Base-by-base conservation (phyloP, 2,888 invertebrate species). In the Gymnosoma rotundatum region DNA sequence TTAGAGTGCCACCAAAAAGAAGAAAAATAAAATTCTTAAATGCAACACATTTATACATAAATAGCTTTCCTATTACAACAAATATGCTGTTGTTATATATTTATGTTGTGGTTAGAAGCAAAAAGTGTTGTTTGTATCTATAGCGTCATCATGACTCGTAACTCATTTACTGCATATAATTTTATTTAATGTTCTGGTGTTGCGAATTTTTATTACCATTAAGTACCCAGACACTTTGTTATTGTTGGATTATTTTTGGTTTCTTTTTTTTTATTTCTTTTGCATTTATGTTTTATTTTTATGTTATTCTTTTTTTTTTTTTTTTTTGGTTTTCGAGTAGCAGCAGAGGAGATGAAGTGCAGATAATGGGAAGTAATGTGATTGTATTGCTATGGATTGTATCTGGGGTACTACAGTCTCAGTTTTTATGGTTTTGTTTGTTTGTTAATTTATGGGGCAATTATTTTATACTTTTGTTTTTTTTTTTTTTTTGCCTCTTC, bases 201-300 rank as follows among this genome's bases (percentile, higher is more conserved):
- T 86, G 86, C 86, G 87, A 87, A 87, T 87, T 87, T 87, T 87
- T 87, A 87, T 86, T 86, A 82, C 85, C 85, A 83, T 80, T 86
- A 76, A 83, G 86, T 83, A 85, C 81, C 63, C 78, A 76, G 64
- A 83, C 83, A 79, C 79, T 79, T 79, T 79, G 79, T 75, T 75
- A 66, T 74, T 70, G 78, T 64, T 80, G 79, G 58, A 66, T 69
- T 74, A 66, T 73, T 74, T 60, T 72, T 38, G 52, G 54, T 58
- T 75, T 50, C 16, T n/a, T 21, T 67, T 45, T 38, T 32, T 5
- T 63, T 14, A 20, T 45, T 42, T 69, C 58, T 61, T 18, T 52
- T 52, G 63, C 52, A 78, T 48, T 20, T 66, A 42, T 60, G 48
- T 58, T 72, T 72, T 58, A 38, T 60, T 20, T n/a, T n/a, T n/a